Percentiles rank a stretch among this genome's conserved stretches.
Conservation (phyloP, 1,140 invertebrate species). For the Lepidotrigona ventralis region DNA sequence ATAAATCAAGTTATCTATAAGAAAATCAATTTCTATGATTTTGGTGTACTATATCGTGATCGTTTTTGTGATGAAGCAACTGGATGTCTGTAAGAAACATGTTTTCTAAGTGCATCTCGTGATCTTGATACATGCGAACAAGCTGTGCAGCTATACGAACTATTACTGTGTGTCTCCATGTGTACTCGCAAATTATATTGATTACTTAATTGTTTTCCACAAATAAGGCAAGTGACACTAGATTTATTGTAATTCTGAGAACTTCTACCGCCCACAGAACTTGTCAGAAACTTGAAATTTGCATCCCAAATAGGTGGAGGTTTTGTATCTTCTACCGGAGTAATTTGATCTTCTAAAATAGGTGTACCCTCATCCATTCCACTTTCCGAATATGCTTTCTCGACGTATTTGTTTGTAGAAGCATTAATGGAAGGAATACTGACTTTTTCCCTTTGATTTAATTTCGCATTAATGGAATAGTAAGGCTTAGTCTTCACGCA, state of each 20-base stretch:
- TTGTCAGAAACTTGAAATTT: constrained; percentile 73
- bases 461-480: constrained; percentile 78
- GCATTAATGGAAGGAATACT: constrained; percentile 49
- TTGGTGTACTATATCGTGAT: constrained; percentile 71
- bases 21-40: constrained; percentile 57
- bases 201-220: constrained; percentile 92
- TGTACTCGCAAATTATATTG: constrained; percentile 94
- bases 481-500: constrained; percentile 78
- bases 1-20: constrained; percentile 39
- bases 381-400: constrained; percentile 57
- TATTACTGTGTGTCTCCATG: constrained; percentile 93
- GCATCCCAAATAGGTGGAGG: constrained; percentile 69
- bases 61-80: constrained; percentile 79
- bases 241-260: constrained; percentile 78
- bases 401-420: constrained; percentile 52
- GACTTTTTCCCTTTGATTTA: constrained; percentile 75
- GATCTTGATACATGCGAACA: constrained; percentile 92
- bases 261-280: constrained; percentile 59
- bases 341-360: constrained; percentile 59
- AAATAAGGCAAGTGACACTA: constrained; percentile 89
- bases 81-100: constrained; percentile 92
- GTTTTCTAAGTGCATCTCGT: constrained; percentile 91
- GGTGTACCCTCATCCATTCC: constrained; percentile 52
- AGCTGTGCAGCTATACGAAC: constrained; percentile 89
- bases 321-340: constrained; percentile 67